phyloP scores from a whole-genome alignment of 2,797 vertebrate species.

The Otolemur crassicaudatus region DNA sequence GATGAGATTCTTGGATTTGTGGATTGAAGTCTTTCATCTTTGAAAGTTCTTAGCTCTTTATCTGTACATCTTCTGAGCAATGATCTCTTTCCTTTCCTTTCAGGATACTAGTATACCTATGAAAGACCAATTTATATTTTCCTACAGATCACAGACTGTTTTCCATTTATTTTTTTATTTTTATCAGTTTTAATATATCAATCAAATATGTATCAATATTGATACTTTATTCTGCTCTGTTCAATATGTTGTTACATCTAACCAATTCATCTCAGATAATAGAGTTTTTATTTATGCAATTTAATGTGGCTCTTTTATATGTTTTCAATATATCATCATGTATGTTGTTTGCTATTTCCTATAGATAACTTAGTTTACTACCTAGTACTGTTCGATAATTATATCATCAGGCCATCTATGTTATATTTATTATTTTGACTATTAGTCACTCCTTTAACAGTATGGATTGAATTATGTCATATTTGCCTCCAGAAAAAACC shows the following conservation, averaged over 20 bases:
- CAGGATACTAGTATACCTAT: not conserved
- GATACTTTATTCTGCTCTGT: not conserved
- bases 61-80: not conserved
- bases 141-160: not conserved
- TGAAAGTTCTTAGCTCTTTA: not conserved
- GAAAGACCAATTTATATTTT: not conserved
- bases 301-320: not conserved
- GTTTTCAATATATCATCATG: not conserved
- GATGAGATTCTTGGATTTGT: not conserved
- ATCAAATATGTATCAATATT: not conserved
- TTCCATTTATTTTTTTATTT: not conserved
- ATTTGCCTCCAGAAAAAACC: not conserved
- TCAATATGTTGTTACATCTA: not conserved
- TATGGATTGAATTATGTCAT: not conserved
- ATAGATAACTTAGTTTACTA: not conserved
- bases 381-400: not conserved
- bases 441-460: not conserved
- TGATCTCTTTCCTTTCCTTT: not conserved
- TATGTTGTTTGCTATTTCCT: not conserved
- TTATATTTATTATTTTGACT: conserved; percentile 19
- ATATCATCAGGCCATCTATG: not conserved
- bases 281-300: not conserved
- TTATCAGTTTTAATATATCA: not conserved
- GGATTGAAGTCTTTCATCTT: not conserved
- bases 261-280: not conserved